A percentile compares a stretch with the other conserved stretches of the same genome.
phyloP scores from a whole-genome alignment of 2,797 vertebrate species.

The Acanthiza pusilla region DNA sequence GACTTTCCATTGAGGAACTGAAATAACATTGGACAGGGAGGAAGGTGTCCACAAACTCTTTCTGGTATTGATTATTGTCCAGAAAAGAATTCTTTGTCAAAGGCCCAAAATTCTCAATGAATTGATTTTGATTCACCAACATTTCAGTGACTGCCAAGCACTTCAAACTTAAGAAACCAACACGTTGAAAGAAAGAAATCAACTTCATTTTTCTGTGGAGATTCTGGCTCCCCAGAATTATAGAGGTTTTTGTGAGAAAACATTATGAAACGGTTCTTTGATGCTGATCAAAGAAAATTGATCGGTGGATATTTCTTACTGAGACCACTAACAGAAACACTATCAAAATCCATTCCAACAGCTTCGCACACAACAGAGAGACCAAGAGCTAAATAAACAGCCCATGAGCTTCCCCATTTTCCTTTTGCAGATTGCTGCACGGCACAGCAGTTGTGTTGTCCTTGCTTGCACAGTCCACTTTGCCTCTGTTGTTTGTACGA shows the following conservation, averaged over 20 bases:
- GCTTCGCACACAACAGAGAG: neutral
- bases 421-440: neutral
- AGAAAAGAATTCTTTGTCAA: neutral
- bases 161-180: neutral
- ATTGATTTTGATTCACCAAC: neutral
- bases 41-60: neutral
- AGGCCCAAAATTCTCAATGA: neutral
- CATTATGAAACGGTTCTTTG: neutral
- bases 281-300: neutral
- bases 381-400: neutral
- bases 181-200: neutral
- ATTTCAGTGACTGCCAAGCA: neutral
- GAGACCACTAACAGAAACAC: neutral
- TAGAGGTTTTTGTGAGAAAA: neutral
- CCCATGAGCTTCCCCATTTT: neutral
- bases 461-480: neutral
- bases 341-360: neutral
- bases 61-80: neutral
- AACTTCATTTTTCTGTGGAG: neutral
- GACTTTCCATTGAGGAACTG: neutral
- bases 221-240: neutral
- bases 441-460: neutral
- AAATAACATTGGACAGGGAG: neutral
- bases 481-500: rapidly evolving
- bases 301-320: neutral